Evolutionary conservation across 2,113 vertebrate genomes (phyloP).

Genomic region (Lasiurus borealis): DNA sequence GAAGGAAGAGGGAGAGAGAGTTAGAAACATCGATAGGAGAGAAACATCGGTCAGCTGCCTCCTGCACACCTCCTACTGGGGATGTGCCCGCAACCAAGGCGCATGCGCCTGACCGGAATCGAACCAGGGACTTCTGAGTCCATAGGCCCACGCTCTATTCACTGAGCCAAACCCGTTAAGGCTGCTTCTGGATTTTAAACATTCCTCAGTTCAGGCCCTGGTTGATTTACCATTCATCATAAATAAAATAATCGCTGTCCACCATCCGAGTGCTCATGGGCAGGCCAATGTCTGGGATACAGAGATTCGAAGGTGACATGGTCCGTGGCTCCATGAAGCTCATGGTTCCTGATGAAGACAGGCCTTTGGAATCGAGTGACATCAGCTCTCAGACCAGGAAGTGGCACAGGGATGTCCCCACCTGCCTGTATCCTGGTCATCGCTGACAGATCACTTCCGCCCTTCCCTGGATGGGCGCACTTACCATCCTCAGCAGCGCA

Average conservation of each 20-base stretch:
- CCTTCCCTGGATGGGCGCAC: background rate
- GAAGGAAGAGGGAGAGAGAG: no score
- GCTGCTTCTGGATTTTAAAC: background rate
- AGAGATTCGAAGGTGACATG: background rate
- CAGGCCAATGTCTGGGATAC: background rate
- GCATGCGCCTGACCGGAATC: no score
- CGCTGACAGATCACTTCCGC: background rate
- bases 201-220: no score
- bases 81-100: no score
- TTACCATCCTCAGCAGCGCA: background rate
- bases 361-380: background rate
- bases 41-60: no score
- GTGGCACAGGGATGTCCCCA: background rate
- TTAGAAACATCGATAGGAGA: no score
- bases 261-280: no score
- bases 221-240: background rate
- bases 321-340: background rate
- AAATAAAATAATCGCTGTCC: constrained; percentile 17
- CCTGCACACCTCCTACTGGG: no score
- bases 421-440: background rate
- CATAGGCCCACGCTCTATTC: no score
- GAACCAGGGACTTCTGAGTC: no score
- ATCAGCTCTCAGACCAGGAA: background rate
- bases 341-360: background rate
- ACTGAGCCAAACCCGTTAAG: no score